phyloP scores from a whole-genome alignment of 2,797 vertebrate species.

The Poeciliopsis infans region DNA sequence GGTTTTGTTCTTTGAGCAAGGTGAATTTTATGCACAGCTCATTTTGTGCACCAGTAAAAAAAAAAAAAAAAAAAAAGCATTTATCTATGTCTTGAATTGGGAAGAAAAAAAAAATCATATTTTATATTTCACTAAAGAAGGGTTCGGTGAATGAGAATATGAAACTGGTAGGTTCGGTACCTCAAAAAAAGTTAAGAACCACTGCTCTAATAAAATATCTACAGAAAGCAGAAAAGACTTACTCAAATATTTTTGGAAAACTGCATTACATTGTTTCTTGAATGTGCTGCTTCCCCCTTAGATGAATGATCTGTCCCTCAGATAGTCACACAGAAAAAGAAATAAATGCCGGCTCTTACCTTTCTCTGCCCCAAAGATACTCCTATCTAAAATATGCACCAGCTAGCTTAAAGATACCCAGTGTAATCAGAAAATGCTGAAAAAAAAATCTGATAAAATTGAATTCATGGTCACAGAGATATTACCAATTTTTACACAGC shows the following conservation, averaged over 20 bases:
- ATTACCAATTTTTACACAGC: constrained; percentile 67
- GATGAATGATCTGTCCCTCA: constrained; percentile 41
- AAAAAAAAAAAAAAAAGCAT: no score
- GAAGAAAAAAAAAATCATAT: no score
- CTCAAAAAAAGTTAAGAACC: no score
- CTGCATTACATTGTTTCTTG: neutral
- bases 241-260: constrained; percentile 9
- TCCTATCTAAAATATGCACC: constrained; percentile 42
- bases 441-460: constrained; percentile 45
- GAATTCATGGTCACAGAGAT: constrained; percentile 46
- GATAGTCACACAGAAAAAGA: constrained; percentile 50
- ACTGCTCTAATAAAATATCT: neutral
- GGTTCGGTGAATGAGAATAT: no score
- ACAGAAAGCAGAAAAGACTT: neutral
- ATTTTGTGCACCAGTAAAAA: no score
- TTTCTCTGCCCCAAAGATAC: constrained; percentile 47
- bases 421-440: constrained; percentile 21
- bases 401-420: constrained; percentile 35
- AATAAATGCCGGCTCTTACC: constrained; percentile 51
- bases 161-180: no score
- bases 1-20: no score
- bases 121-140: no score
- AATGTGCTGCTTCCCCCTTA: constrained; percentile 19
- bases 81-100: no score
- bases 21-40: no score